These are phyloP conservation scores for Pogonocherus hispidulus DNA, from an alignment of 2,888 invertebrate species.

Conservation along the genomic window DNA sequence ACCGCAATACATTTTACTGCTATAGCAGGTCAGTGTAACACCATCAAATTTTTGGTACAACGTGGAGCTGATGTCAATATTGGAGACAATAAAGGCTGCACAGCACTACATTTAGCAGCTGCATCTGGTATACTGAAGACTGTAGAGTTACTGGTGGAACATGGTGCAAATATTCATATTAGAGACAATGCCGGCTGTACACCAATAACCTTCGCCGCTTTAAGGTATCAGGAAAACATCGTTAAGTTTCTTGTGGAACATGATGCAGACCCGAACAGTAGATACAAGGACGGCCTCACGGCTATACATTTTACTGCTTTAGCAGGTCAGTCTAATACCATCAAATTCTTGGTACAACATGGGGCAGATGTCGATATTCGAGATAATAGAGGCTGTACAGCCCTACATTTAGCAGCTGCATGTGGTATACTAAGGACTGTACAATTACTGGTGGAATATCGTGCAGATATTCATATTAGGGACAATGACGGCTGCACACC, in stretches of 20 bases:
- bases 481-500: no score
- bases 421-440: neutral
- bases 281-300: no score
- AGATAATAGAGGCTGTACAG: neutral
- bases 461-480: no score
- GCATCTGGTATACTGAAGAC: neutral
- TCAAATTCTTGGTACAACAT: neutral
- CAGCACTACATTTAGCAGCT: no score
- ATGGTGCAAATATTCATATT: neutral
- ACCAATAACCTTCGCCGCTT: no score
- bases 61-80: no score
- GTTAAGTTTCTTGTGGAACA: no score
- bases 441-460: neutral
- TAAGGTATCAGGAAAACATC: no score
- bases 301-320: neutral
- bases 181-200: neutral
- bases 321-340: neutral
- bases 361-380: neutral
- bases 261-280: no score
- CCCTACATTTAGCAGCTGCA: neutral
- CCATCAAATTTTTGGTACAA: neutral
- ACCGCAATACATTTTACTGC: neutral
- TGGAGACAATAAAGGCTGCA: no score
- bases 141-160: neutral
- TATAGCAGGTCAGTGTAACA: neutral